Base-by-base conservation (phyloP, 2,888 invertebrate species). In the Lasioglossum zephyrum region DNA sequence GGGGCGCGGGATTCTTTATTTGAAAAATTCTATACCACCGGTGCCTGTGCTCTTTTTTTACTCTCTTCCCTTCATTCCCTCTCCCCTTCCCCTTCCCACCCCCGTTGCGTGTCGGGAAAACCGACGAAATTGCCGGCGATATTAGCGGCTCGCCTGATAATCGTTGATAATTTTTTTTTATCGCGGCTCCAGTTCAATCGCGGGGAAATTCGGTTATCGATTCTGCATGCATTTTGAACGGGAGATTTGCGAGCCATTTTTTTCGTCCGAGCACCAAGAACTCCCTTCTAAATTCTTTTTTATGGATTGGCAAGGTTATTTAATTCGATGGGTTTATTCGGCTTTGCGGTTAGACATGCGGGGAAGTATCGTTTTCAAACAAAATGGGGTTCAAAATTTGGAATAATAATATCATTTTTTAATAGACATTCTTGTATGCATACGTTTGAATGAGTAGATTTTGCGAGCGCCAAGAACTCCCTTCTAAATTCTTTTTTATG, bases 21-120 rank as follows among this genome's bases (percentile, higher is more conserved):
- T 89, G 81, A 89, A 89, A 82, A 86, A 89, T 89, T 89, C 82
- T 86, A 80, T 86, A 80, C 76, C 66, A 57, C 31, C 70, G 72
- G 73, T 44, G 63, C 26, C 39, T 22, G 0, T 22, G 9, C 36
- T 22, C 22, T 39, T 22, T 81, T 84, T 84, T 63, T 44, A 74
- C 16, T n/a, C 18, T 26, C 16, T 13, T 44, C 41, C 9, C 63
- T 2, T 16, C 18, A 22, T 41, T 16, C 0, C 53, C 0, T 2
- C 53, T 2, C 49, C 18, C 18, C 18, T 39, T 3, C 36, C 36
- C 36, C 36, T 11, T 11, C 6, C 18, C 9, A 0, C 22, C 2
- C 0, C 22, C 36, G 36, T 60, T 53, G 47, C 18, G 16, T 8
- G 26, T 16, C 26, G 44, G 26, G 26, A 81, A 81, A 73, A 84